A percentile compares a stretch with the other conserved stretches of the same genome.
phyloP scores from a whole-genome alignment of 2,113 vertebrate species.

The Tapirus terrestris region DNA sequence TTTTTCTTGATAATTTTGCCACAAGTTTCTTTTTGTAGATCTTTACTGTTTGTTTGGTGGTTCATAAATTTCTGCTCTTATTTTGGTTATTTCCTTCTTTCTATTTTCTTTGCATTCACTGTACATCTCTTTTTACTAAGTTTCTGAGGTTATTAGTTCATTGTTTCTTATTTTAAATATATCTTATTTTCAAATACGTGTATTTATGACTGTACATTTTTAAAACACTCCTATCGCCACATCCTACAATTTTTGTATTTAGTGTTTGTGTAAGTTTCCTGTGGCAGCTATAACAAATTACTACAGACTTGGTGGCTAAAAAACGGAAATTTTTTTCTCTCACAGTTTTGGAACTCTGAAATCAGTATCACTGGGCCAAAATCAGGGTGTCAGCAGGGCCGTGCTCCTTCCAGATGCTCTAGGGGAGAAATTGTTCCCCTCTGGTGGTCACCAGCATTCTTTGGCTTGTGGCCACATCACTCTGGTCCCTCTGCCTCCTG shows the following conservation, averaged over 20 bases:
- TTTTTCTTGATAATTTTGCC: not conserved
- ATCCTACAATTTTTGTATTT: not conserved
- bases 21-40: not conserved
- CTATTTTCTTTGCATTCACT: not conserved
- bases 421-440: not conserved
- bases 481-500: not conserved
- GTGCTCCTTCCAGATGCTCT: not conserved
- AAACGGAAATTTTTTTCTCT: not conserved
- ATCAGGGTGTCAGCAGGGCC: not conserved
- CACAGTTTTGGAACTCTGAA: not conserved
- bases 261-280: not conserved
- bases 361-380: not conserved
- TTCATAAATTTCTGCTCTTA: not conserved
- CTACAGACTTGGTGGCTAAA: not conserved
- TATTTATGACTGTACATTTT: not conserved
- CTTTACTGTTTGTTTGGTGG: not conserved
- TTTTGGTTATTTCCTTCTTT: not conserved
- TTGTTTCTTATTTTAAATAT: not conserved
- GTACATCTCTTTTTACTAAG: not conserved
- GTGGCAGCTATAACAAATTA: constrained; percentile 1
- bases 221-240: not conserved
- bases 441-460: not conserved
- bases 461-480: not conserved
- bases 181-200: not conserved
- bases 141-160: not conserved